Percentiles rank a stretch among this genome's conserved stretches.
Conservation (phyloP, 2,113 vertebrate genomes). For the Alosa alosa region DNA sequence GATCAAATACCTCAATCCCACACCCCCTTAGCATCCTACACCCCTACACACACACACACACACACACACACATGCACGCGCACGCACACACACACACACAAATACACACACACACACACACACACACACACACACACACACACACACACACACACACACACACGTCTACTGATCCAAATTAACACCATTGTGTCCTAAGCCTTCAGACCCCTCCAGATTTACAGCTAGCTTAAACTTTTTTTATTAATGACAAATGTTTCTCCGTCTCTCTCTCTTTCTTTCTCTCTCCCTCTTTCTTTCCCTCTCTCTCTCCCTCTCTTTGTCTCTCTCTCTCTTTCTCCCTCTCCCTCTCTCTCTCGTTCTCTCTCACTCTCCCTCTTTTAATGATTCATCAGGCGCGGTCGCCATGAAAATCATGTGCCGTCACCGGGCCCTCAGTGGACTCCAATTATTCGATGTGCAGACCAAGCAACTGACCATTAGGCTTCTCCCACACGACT, state of each 20-base stretch:
- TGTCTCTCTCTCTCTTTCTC: background rate
- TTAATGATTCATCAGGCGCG: constrained; percentile 21
- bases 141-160: background rate
- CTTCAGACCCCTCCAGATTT: constrained; percentile 40
- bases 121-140: background rate
- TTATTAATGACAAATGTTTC: background rate
- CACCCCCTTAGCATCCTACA: background rate
- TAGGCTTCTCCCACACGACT: constrained; percentile 44
- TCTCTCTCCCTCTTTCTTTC: background rate
- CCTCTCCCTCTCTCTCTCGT: background rate
- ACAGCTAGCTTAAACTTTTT: constrained; percentile 55
- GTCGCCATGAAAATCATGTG: background rate
- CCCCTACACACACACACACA: background rate
- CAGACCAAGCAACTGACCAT: constrained; percentile 45
- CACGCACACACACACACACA: background rate
- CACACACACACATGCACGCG: background rate
- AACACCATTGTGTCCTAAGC: background rate
- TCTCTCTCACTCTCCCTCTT: background rate
- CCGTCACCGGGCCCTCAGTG: constrained; percentile 12
- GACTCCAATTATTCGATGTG: constrained; percentile 52
- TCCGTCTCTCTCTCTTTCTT: background rate
- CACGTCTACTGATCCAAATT: background rate
- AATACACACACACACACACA: background rate
- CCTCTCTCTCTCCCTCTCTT: background rate
- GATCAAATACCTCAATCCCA: background rate